Percentiles rank a stretch among this genome's conserved stretches.
Evolutionary conservation across 2,113 vertebrate species (phyloP).

Genomic region (Solenodon paradoxus): DNA sequence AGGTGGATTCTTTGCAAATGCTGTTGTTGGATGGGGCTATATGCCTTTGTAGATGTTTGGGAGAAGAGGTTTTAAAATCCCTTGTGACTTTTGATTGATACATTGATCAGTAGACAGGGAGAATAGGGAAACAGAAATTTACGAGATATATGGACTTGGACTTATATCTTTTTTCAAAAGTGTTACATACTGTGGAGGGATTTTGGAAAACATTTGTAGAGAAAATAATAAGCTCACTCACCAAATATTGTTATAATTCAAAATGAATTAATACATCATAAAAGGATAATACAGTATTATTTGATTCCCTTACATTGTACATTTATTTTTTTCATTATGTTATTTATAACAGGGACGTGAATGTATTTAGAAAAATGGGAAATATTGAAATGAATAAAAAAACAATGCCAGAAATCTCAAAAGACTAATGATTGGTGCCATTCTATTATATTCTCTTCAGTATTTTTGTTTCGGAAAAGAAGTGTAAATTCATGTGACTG

Average conservation of each 20-base stretch:
- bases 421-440: neutral
- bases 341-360: neutral
- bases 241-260: neutral
- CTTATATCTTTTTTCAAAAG: neutral
- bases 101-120: neutral
- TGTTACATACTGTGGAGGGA: neutral
- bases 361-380: neutral
- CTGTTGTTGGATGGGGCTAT: neutral
- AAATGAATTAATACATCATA: neutral
- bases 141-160: neutral
- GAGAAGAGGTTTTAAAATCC: neutral
- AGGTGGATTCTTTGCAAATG: neutral
- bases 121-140: neutral
- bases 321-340: neutral
- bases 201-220: neutral
- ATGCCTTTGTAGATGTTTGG: neutral
- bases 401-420: neutral
- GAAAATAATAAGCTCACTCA: neutral
- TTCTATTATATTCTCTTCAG: neutral
- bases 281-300: neutral
- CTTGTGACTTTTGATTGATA: neutral
- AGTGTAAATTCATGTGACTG: neutral
- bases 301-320: neutral
- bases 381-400: neutral
- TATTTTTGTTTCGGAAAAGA: neutral